Base-by-base conservation (phyloP, 2,797 vertebrate species). In the Pseudochaenichthys georgianus region DNA sequence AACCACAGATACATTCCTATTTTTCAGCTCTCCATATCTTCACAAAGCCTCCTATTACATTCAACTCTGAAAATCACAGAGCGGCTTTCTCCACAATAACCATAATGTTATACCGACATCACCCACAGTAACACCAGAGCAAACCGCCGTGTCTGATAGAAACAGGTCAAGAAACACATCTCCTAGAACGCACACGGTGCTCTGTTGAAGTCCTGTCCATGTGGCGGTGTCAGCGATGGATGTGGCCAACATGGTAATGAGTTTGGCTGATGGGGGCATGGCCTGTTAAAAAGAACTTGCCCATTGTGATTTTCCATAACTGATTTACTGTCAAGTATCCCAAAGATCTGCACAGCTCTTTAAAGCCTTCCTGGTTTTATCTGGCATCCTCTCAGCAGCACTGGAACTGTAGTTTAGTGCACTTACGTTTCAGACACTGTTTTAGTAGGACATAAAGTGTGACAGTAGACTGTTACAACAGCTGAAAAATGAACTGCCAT, bases 11-110 rank as follows among this genome's bases (percentile, higher is more conserved):
- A 1, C 45, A 45, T 75, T 76, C 45, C 47, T 65, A 47, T 80
- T 73, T 79, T 60, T 86, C 66, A 38, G 76, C 50, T n/a, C 77
- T 59, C 42, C 52, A 2, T 78, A 61, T 77, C 78, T 80, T 47
- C 43, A 71, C 51, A 64, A 72, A 83, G 70, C 85, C 28, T 85
- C 70, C 78, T 63, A 75, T 87, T 80, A 79, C 65, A 69, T 34
- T 28, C 72, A 84, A 83, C 64, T 72, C 78, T 64, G 41, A 83
- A 28, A 90, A 92, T 88, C 83, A 86, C 75, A 86, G 69, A 75
- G 84, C 48, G 69, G 73, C 73, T 75, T 68, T 21, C 62, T 81
- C 76, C 75, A 51, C 63, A 15, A 50, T 52, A 80, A 88, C 90
- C 89, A 84, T 85, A 89, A 89, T 87, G 75, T 73, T 78, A 73